Evolutionary conservation across 2,797 vertebrate genomes (phyloP), one percentile per base, ranked within the genome.

Genomic region (Trachops cirrhosus): DNA sequence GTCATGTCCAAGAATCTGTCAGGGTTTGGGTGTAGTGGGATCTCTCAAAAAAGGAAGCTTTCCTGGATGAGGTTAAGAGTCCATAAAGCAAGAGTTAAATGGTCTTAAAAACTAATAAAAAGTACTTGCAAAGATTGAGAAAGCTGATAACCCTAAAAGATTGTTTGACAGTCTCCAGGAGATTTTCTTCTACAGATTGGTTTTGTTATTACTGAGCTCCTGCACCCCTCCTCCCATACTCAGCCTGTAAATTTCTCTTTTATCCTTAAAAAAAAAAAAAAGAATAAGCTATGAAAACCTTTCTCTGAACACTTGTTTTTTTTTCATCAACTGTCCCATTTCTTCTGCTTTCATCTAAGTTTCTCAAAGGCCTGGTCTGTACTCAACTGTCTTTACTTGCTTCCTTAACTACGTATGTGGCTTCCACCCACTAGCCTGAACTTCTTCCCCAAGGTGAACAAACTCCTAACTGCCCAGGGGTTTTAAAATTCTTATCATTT

Each of bases 51-150:
- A 34, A 91, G 39, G 77, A 85, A 85, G 19, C 15, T 75, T 79
- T 74, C 26, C 70, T 3, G 8, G 16, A 52, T 54, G n/a, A 93
- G 16, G 15, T 95, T 95, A 82, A 57, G 46, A 70, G 26, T 80
- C 39, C 46, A 94, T 6, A 80, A 83, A 83, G n/a, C 21, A 37
- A 80, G 95, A 95, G 39, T 70, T 88, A 91, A 92, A 74, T 62
- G n/a, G 12, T 24, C 14, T 86, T 22, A 34, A 85, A 44, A 80
- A 85, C 24, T 64, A 62, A 21, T 80, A 8, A 46, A 39, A 34
- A 73, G 37, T 64, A 86, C 44, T 91, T 92, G 48, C 4, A 92
- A 83, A 94, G 54, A 34, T 75, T 48, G 24, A 75, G 68, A 68
- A 87, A 86, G 14, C n/a, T 78, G 16, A 9, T 88, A 39, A 41